Conservation (phyloP, 2,113 vertebrate species). For the Puffinus mauretanicus region DNA sequence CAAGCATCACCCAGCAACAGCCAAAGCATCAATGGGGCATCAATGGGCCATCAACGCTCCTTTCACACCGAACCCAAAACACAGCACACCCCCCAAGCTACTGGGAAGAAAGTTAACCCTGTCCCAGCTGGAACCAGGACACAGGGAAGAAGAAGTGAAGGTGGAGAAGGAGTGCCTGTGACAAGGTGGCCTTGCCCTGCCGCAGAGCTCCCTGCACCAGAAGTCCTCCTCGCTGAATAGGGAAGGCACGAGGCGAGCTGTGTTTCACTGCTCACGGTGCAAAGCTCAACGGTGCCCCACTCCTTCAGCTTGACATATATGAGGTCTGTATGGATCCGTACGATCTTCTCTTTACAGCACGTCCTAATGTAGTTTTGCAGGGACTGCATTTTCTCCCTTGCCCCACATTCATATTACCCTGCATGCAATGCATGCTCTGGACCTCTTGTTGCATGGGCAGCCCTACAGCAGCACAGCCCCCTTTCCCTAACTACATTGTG, state of each 20-base stretch:
- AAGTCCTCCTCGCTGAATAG: background rate
- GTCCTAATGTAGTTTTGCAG: background rate
- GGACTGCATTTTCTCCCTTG: background rate
- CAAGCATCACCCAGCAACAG: too few species aligned
- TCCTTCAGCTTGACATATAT: background rate
- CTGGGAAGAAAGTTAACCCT: too few species aligned
- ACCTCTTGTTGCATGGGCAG: background rate
- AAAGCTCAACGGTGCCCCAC: background rate
- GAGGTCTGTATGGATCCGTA: background rate
- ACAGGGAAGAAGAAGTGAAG: background rate
- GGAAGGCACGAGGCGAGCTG: fast-evolving
- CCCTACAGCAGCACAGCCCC: background rate
- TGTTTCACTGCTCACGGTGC: background rate
- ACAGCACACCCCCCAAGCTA: too few species aligned
- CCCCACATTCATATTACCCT: background rate
- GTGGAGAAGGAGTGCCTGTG: background rate
- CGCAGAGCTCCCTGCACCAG: background rate
- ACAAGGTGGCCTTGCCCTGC: background rate
- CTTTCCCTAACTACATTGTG: background rate
- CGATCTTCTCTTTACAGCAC: background rate
- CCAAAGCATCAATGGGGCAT: too few species aligned
- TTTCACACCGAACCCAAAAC: too few species aligned
- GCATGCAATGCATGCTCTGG: too few species aligned
- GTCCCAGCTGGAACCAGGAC: too few species aligned
- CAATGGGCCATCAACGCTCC: too few species aligned